Evolutionary conservation across 2,888 invertebrate species (phyloP), one percentile per base, ranked within the genome.

Genomic region (Hetaerina titia): DNA sequence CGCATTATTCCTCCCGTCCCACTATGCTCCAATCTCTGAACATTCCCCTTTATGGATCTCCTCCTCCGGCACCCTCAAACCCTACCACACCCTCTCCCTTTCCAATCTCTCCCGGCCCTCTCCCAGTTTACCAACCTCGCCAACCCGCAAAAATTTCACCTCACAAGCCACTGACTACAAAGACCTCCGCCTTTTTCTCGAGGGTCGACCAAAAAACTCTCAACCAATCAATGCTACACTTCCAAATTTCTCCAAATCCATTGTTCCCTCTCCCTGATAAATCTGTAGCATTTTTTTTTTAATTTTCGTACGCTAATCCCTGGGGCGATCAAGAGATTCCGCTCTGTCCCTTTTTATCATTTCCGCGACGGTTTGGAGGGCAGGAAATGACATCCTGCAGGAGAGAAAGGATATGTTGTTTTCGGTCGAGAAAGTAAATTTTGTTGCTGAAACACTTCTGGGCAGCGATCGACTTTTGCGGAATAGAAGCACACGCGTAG

Each of bases 241-340:
- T 57, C 90, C 17, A 69, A 90, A 60, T 63, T 31, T 90, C 90
- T 64, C 31, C 64, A 64, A 64, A 90, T 64, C 45, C 45, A 64
- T 90, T 64, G 64, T 90, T 15, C 90, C 17, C 17, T 88, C 15
- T 90, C 90, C 31, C 90, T 31, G 17, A 7, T 69, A 69, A 88
- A 88, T 88, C 45, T 88, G 88, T 45, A 88, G 56, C 11, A 58
- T n/a, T 7, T 56, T 89, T 89, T 89, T n/a, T 89, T 89, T 89
- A 57, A n/a, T 89, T 60, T 60, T 90, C 58, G n/a, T n/a, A n/a
- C 25, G 31, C 89, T 58, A 58, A 58, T 89, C 89, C 60, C 60
- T 90, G 4, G n/a, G 58, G 15, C 8, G 5, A 90, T 8, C 58
- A 60, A 25, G 58, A 60, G 17, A 81, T 31, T 31, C 81, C 25